Conservation (phyloP, 64 coral and sea anemone species). For the Astreopora myriophthalma region DNA sequence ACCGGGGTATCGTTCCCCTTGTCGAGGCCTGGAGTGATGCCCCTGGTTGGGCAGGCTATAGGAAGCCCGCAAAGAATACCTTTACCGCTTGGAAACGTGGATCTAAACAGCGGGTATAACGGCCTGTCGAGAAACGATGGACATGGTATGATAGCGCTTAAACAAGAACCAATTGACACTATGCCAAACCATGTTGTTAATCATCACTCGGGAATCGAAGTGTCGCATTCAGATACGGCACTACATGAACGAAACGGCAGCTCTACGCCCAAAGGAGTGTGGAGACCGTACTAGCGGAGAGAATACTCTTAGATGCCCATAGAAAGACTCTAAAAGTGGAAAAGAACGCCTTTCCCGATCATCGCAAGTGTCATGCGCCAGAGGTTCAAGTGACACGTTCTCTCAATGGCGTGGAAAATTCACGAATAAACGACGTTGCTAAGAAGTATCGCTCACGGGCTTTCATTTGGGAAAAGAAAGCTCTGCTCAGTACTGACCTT, state of each 20-base stretch:
- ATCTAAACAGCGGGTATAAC: slow-evolving; percentile 71
- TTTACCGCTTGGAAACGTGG: slow-evolving; percentile 60
- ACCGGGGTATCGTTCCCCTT: slow-evolving; percentile 71
- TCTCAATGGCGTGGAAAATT: no score
- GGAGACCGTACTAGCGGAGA: slow-evolving; percentile 83
- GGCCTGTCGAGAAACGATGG: slow-evolving; percentile 69
- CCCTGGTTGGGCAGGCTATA: slow-evolving; percentile 81
- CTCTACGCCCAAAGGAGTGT: slow-evolving; percentile 79
- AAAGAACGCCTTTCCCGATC: no score
- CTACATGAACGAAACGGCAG: slow-evolving; percentile 84
- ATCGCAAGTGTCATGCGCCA: no score
- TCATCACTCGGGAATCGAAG: slow-evolving; percentile 77
- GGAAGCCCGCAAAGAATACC: slow-evolving; percentile 77
- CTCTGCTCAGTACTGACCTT: no score
- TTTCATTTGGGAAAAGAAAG: no score
- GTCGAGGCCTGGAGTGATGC: slow-evolving; percentile 71
- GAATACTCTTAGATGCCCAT: neutral
- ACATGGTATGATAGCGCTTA: slow-evolving; percentile 74
- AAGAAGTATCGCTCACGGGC: no score
- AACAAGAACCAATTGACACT: slow-evolving; percentile 81
- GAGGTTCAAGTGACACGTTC: no score
- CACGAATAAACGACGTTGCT: no score
- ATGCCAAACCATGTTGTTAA: slow-evolving; percentile 73
- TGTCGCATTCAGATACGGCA: slow-evolving; percentile 55
- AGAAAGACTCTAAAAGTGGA: no score